Conservation (phyloP, 2,113 vertebrate genomes). For the Perccottus glenii region DNA sequence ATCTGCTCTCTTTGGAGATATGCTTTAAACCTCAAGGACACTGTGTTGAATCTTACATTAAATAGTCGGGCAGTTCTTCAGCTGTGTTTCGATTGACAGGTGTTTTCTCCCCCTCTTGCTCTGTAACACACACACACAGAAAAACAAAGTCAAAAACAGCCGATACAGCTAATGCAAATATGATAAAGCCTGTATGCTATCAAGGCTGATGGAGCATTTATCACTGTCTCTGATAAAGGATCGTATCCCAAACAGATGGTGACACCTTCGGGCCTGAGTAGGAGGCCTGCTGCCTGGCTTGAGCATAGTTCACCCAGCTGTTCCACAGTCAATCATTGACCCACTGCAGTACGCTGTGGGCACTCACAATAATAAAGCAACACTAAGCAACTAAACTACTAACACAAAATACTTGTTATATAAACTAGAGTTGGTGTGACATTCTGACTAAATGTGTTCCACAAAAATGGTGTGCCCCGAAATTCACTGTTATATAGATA, state of each 20-base stretch:
- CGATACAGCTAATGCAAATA: conserved; percentile 53
- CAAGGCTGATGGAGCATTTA: conserved; percentile 55
- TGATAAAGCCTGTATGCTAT: conserved; percentile 51
- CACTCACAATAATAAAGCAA: too few species aligned
- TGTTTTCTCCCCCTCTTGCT: conserved; percentile 62
- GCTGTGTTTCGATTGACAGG: conserved; percentile 55
- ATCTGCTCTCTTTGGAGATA: too few species aligned
- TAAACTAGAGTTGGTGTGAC: too few species aligned
- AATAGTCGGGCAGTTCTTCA: conserved; percentile 82
- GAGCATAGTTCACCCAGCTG: conserved; percentile 76
- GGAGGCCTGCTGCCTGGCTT: conserved; percentile 62
- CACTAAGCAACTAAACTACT: too few species aligned
- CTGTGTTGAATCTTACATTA: conserved; percentile 79
- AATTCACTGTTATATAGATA: too few species aligned
- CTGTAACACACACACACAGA: conserved; percentile 53
- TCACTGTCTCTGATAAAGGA: conserved; percentile 59
- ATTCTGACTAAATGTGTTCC: too few species aligned
- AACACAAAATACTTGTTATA: too few species aligned
- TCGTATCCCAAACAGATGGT: conserved; percentile 43
- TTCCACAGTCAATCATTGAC: conserved; percentile 78
- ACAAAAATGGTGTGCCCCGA: too few species aligned
- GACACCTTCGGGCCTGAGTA: conserved; percentile 49
- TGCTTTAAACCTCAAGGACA: too few species aligned
- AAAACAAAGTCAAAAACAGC: conserved; percentile 47
- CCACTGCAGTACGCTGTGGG: background rate